These are phyloP conservation scores for Luffia ferchaultella DNA, from an alignment of 2,888 invertebrate species.

Conservation along the genomic window DNA sequence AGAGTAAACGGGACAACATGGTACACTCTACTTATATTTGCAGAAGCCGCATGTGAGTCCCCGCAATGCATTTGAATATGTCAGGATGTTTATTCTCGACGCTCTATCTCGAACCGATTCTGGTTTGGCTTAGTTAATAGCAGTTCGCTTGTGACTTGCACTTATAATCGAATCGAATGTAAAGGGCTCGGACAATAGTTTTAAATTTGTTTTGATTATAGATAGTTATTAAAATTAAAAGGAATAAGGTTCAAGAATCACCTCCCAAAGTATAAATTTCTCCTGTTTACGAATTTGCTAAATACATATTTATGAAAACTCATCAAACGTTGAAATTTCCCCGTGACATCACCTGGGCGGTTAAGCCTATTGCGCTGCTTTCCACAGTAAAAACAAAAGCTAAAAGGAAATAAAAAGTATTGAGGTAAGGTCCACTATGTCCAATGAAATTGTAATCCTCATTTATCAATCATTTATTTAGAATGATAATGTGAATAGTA, in stretches of 20 bases:
- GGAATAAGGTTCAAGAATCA: not conserved
- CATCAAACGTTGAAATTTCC: too few relatives aligned
- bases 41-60: not conserved
- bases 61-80: not conserved
- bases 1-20: not conserved
- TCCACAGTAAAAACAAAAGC: too few relatives aligned
- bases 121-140: not conserved
- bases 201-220: not conserved
- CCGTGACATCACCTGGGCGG: too few relatives aligned
- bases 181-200: not conserved
- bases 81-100: not conserved
- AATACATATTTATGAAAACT: too few relatives aligned
- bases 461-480: too few relatives aligned
- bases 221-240: not conserved
- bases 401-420: too few relatives aligned
- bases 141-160: not conserved
- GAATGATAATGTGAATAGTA: too few relatives aligned
- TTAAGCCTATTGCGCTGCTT: too few relatives aligned
- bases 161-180: not conserved
- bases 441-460: too few relatives aligned
- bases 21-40: not conserved
- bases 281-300: too few relatives aligned
- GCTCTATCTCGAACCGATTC: not conserved
- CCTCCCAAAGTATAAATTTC: too few relatives aligned
- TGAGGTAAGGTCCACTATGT: too few relatives aligned